Evolutionary conservation across 2,888 invertebrate species (phyloP).

Genomic region (Drosophila maculinotata): DNA sequence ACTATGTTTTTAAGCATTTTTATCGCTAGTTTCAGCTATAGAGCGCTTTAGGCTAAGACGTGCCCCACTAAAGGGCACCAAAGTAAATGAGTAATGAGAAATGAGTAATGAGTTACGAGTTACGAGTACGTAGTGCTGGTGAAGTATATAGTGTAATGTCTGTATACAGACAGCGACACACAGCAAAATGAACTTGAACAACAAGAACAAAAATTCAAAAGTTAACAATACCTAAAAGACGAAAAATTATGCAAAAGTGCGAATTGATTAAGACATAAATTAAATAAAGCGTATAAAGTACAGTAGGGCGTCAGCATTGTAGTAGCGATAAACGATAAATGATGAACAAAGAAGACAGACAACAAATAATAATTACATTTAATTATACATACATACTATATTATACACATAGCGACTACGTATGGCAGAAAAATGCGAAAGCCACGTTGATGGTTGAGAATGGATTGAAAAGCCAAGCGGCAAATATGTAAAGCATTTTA

Average conservation of each 20-base stretch:
- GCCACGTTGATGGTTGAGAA: constrained; percentile 12
- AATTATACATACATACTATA: constrained; percentile 69
- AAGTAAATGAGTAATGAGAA: constrained; percentile 4
- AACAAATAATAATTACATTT: constrained; percentile 79
- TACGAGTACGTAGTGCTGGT: constrained; percentile 26
- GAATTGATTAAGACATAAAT: constrained; percentile 79
- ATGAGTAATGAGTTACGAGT: not conserved
- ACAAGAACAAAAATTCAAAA: constrained; percentile 79
- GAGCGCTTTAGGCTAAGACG: constrained; percentile 66
- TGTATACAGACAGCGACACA: constrained; percentile 43
- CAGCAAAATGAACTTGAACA: constrained; percentile 39
- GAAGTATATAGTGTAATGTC: constrained; percentile 26
- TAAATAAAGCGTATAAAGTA: constrained; percentile 62
- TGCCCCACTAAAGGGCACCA: constrained; percentile 39
- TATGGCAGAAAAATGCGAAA: constrained; percentile 46
- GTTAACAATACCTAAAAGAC: constrained; percentile 83
- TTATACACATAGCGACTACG: constrained; percentile 78
- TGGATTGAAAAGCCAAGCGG: constrained; percentile 41
- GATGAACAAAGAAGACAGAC: constrained; percentile 54
- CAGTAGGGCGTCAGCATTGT: constrained; percentile 65
- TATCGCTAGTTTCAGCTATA: constrained; percentile 73
- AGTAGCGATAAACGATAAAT: constrained; percentile 62
- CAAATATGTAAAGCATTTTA: constrained; percentile 66
- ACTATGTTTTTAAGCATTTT: constrained; percentile 74
- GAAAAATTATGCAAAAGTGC: constrained; percentile 79